Base-by-base conservation (phyloP, 2,113 vertebrate species). In the Promerops cafer region DNA sequence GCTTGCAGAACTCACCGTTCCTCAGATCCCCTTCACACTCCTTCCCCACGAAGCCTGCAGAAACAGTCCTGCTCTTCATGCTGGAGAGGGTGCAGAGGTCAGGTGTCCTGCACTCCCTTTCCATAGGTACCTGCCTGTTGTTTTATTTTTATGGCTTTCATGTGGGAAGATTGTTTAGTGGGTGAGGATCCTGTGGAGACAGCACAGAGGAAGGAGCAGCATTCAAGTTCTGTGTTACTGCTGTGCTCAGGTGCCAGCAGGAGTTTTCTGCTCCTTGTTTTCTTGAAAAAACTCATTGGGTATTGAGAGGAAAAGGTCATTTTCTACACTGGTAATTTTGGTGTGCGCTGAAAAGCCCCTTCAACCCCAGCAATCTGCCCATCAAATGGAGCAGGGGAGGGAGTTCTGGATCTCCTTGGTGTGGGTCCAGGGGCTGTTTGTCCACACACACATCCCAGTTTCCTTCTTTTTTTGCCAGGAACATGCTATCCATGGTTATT, bases 331-430 rank as follows among this genome's bases (percentile, higher is more conserved):
- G 42, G 8, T 37, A 9, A 42, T 65, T 91, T 16, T 24, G n/a
- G 10, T 4, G 1, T 31, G 40, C n/a, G 14, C 6, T 30, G 39
- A 89, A 81, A 86, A 94, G 2, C 22, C 60, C 11, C 64, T 87
- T 84, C 1, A 0, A 11, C 4, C 9, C 21, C 72, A 74, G 10
- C 1, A 0, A 22, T 22, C 30, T 60, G 14, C 57, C 71, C 1
- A 0, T 23, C 31, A 13, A 53, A 52, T 0, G 2, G 2, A 7
- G 3, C 22, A 24, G 44, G 33, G 30, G 27, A 5, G 64, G 37
- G 19, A 59, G 33, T 39, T 69, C 45, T 50, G 47, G 5, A 37
- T 39, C 47, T 90, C 28, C 37, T 37, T 40, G 76, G 4, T 35
- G 40, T 50, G n/a, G 27, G 7, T 50, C 60, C 31, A 10, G 56